These are phyloP conservation scores for Lepidothrix coronata DNA, from an alignment of 2,113 vertebrate genomes.

Conservation along the genomic window DNA sequence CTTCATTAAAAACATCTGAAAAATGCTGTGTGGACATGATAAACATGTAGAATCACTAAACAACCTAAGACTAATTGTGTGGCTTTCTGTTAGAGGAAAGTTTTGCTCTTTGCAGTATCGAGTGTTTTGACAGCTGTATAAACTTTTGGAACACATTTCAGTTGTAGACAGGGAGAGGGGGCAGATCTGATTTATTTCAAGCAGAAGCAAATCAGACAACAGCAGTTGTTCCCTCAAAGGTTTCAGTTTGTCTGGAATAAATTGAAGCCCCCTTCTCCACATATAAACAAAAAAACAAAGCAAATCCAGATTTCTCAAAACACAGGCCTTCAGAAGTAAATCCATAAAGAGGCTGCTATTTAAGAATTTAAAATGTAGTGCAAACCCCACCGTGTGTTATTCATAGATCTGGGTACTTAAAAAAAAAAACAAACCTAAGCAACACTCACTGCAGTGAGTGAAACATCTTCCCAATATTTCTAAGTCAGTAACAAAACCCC, in stretches of 20 bases:
- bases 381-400: not conserved
- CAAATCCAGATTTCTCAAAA: not conserved
- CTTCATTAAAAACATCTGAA: not conserved
- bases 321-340: not conserved
- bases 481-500: not conserved
- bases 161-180: not conserved
- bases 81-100: not conserved
- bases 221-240: not conserved
- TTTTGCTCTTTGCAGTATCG: not conserved
- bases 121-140: conserved; percentile 23
- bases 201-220: not conserved
- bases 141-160: not conserved
- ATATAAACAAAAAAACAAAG: not conserved
- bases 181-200: not conserved
- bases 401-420: not conserved
- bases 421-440: not conserved
- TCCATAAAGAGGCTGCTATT: not conserved
- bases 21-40: not conserved
- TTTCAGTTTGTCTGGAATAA: not conserved
- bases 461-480: not conserved
- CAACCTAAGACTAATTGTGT: not conserved
- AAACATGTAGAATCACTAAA: not conserved
- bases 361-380: not conserved
- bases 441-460: not conserved
- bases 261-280: not conserved